Base-by-base conservation (phyloP, 2,797 vertebrate genomes). In the Cryptoprocta ferox region DNA sequence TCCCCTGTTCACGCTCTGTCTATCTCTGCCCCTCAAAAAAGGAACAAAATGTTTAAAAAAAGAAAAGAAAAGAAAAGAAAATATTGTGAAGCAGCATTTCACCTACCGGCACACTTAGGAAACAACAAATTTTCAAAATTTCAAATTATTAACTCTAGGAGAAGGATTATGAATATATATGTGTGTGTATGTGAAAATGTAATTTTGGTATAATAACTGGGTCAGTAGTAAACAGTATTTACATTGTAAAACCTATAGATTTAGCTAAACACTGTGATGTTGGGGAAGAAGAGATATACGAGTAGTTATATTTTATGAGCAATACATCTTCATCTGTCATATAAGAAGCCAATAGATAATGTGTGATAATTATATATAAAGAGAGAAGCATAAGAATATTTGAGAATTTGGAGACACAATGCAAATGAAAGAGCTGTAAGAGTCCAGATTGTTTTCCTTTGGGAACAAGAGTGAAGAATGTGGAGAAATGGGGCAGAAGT, bases 401-500 rank as follows among this genome's bases (percentile, higher is more conserved):
- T 92, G 63, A 68, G 11, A 81, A 45, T 86, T 70, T 39, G 35
- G 82, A 93, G 65, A 90, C 56, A 89, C 26, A 70, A 7, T 50
- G 6, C 65, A 94, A 35, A 68, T 91, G 13, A 91, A 86, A 94
- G 39, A 88, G 15, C 35, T 65, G 6, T 70, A 81, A 65, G 39
- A 65, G 13, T 95, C 35, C 80, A 75, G 42, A 87, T 30, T 70
- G 24, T 82, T 84, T 94, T 95, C 70, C 42, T 96, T 76, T 53
- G 71, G 30, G 14, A 80, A 61, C 5, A 93, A 71, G 50, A 75
- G 12, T 89, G 21, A 84, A 84, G 15, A 88, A 93, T 78, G 50
- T 89, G 50, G 83, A 88, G 39, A 79, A 89, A 90, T 79, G 37
- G 53, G 65, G 73, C 18, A 70, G 11, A 42, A 13, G n/a, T 70